Conservation (phyloP, 1,140 invertebrate genomes). For the Cardiocondyla obscurior region DNA sequence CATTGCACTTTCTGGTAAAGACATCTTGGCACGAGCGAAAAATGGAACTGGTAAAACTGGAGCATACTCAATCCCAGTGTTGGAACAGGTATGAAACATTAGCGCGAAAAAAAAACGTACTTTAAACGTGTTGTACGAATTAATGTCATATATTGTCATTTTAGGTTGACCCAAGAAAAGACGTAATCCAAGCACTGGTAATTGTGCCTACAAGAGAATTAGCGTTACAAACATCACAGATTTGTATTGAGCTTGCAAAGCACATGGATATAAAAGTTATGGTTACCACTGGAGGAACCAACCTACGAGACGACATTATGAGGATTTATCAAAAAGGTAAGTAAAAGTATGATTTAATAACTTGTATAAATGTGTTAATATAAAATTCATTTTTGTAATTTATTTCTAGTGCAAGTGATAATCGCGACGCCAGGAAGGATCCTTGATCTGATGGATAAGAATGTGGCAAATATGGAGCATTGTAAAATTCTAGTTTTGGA, state of each 20-base stretch:
- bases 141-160: not conserved
- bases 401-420: constrained; percentile 95
- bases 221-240: constrained; percentile 99
- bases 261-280: constrained; percentile 98
- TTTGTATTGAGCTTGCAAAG: constrained; percentile 99
- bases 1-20: constrained; percentile 98
- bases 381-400: constrained; percentile 18
- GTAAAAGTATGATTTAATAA: constrained; percentile 1
- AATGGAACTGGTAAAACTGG: constrained; percentile 99
- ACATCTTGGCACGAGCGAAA: constrained; percentile 99
- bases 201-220: constrained; percentile 99
- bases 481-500: constrained; percentile 99
- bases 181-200: constrained; percentile 97
- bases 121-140: not conserved
- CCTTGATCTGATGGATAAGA: constrained; percentile 99
- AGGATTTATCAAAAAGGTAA: constrained; percentile 98
- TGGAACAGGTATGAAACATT: constrained; percentile 89
- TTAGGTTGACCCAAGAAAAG: constrained; percentile 94
- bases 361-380: not conserved
- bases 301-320: constrained; percentile 99
- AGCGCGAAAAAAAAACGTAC: not conserved
- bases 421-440: constrained; percentile 99
- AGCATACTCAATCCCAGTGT: constrained; percentile 98
- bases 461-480: constrained; percentile 97
- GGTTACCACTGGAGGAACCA: constrained; percentile 99